Base-by-base conservation (phyloP, 2,797 vertebrate genomes). In the Pogonophryne albipinna region DNA sequence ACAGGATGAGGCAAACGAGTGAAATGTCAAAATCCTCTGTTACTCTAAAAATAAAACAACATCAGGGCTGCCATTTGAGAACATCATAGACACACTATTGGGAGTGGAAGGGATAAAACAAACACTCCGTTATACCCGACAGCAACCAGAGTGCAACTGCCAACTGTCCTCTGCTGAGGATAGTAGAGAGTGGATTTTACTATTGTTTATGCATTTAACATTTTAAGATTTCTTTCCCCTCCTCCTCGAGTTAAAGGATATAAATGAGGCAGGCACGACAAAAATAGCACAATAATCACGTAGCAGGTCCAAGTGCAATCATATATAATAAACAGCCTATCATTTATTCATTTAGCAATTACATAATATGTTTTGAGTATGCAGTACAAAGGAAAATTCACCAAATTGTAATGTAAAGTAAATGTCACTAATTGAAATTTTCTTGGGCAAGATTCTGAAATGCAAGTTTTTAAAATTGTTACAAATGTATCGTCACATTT, bases 1-100 rank as follows among this genome's bases (percentile, higher is more conserved):
- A 75, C 76, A 84, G 85, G 82, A 90, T 93, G 91, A 91, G 86
- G 91, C 90, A 92, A 93, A 90, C 82, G 61, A 79, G 63, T 91
- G 91, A 92, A 93, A 92, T 89, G 89, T 90, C 89, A 88, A 88
- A 90, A 87, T 82, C 71, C 73, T 64, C 78, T 84, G 82, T 71
- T 73, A 65, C 78, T 86, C 85, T 85, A 90, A 92, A 91, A 91
- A 92, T 89, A 90, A 83, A 79, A 77, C 73, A 75, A 82, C 58
- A 80, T 80, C 77, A 74, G 76, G 77, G 77, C 76, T 89, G 88
- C 79, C 82, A 58, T 91, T 91, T 65, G 74, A 89, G 80, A 62
- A 85, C 88, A 85, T 89, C 81, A 83, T 11, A 86, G 79, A 62
- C 72, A 16, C 71, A 65, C 51, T 10, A 66, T 78, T 59, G 65